Conservation (phyloP, 2,113 vertebrate species). For the Empidonax alnorum region DNA sequence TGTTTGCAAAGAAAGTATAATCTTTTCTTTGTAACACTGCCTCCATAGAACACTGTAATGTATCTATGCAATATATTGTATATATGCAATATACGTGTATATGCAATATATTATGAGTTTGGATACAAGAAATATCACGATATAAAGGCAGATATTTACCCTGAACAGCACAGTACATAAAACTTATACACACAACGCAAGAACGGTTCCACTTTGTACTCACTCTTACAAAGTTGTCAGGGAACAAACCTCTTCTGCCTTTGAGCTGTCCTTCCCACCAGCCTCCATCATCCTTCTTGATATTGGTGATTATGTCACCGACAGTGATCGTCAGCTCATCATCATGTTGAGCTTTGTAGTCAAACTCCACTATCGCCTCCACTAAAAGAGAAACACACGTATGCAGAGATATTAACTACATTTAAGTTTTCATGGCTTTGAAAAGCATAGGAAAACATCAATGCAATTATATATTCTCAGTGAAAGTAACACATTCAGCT, state of each 20-base stretch:
- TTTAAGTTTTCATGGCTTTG: background rate
- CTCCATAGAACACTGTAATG: background rate
- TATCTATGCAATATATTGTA: too few relatives aligned
- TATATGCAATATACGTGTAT: background rate
- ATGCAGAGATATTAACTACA: background rate
- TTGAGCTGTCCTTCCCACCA: conserved; percentile 99
- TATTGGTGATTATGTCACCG: conserved; percentile 96
- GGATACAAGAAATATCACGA: background rate
- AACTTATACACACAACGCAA: conserved; percentile 49
- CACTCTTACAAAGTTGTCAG: conserved; percentile 99
- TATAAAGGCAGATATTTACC: background rate
- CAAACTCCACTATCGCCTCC: conserved; percentile 99
- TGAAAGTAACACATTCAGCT: background rate
- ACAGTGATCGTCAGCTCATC: conserved; percentile 97
- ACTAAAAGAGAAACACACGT: conserved; percentile 71
- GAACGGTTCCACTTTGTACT: conserved; percentile 84
- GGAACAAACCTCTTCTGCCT: conserved; percentile 96
- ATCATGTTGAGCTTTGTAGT: conserved; percentile 97
- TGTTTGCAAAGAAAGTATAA: background rate
- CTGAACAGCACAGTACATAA: background rate
- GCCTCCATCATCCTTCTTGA: conserved; percentile 95
- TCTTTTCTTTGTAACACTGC: background rate
- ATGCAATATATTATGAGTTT: background rate
- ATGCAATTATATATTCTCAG: background rate
- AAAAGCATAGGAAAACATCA: background rate